Percentiles rank a stretch among this genome's conserved stretches.
Conservation (phyloP, 1,140 invertebrate species). For the Cheumatopsyche charites region DNA sequence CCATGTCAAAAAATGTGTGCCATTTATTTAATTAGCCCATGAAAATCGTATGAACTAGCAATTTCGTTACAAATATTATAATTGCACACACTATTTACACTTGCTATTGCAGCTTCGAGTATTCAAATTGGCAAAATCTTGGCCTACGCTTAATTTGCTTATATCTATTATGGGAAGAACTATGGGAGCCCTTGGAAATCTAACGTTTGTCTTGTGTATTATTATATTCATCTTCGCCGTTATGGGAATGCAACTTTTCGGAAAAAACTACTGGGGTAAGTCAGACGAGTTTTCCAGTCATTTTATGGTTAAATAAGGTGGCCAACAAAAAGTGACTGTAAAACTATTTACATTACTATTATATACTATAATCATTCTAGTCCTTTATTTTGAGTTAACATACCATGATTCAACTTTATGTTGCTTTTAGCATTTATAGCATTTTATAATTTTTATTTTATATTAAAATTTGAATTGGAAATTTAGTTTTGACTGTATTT, state of each 20-base stretch:
- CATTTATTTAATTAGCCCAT: too few species aligned
- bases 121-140: slow-evolving; percentile 97
- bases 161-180: slow-evolving; percentile 97
- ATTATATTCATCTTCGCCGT: slow-evolving; percentile 98
- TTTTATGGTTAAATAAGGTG: too few species aligned
- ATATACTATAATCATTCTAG: not conserved
- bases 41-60: too few species aligned
- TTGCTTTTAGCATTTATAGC: slow-evolving; percentile 5
- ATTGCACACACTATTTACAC: slow-evolving; percentile 47
- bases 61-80: too few species aligned
- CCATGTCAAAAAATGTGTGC: too few species aligned
- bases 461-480: not conserved
- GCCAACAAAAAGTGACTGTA: not conserved
- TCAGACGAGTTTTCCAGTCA: slow-evolving; percentile 33
- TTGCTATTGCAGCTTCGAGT: slow-evolving; percentile 82
- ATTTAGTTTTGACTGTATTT: too few species aligned
- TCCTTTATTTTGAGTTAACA: not conserved
- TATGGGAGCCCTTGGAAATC: slow-evolving; percentile 93
- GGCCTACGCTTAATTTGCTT: slow-evolving; percentile 95
- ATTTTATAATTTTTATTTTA: slow-evolving; percentile 28
- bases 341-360: not conserved
- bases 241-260: slow-evolving; percentile 97
- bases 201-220: slow-evolving; percentile 94
- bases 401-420: not conserved
- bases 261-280: slow-evolving; percentile 87